Evolutionary conservation across 2,113 vertebrate genomes (phyloP), one percentile per base, ranked within the genome.

Genomic region (Gopherus flavomarginatus): DNA sequence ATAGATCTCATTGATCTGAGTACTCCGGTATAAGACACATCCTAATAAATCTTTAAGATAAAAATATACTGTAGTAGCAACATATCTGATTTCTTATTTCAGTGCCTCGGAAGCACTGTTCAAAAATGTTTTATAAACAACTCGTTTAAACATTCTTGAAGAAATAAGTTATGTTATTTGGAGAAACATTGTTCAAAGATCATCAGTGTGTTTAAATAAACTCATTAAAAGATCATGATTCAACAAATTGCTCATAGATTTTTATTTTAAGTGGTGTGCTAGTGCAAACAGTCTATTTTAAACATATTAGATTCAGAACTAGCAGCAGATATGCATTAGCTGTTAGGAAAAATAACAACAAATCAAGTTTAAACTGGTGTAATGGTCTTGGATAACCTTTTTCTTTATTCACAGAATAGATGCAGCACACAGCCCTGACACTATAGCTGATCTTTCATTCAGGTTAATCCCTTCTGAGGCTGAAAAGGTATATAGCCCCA

Each of bases 121-220:
- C 69, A 89, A 5, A 92, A 90, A 86, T 86, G 1, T 14, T 85
- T 87, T 87, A 77, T 44, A 87, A 92, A 90, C 3, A 87, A 84
- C 65, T 0, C 4, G 0, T 38, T 95, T 84, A 47, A 6, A 35
- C 0, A 14, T 69, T 84, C 86, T 72, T 85, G 13, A 81, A 85
- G 22, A 69, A 29, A 52, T 78, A 78, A 21, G 2, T 65, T 69
- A 38, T 4, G 3, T 22, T 90, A n/a, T 83, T 92, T 87, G 86
- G 92, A 95, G 12, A 78, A 90, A 78, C 29, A 92, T 96, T 93
- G 2, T 49, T 92, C 35, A 72, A 81, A 14, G 3, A 35, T 83
- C 16, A 53, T 62, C 29, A 50, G 1, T 35, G 8, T 87, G 8
- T 83, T 93, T 72, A 81, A 85, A 78, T 54, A 92, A 82, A 80